Evolutionary conservation across 1,140 invertebrate species (phyloP).

Genomic region (Anadara kagoshimensis): DNA sequence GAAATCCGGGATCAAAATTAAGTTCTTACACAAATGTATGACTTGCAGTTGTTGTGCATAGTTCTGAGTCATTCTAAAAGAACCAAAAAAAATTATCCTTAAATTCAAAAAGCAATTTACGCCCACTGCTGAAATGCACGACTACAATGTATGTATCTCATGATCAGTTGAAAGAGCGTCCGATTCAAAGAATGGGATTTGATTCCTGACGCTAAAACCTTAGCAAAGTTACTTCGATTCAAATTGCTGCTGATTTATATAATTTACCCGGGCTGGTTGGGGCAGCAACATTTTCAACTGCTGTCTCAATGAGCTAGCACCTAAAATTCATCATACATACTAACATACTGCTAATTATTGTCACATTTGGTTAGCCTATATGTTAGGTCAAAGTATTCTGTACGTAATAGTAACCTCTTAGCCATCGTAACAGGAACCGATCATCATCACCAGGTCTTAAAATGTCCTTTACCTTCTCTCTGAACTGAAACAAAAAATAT

Average conservation of each 20-base stretch:
- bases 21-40: not conserved
- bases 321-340: not conserved
- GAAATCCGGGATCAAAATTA: not conserved
- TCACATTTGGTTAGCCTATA: not conserved
- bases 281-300: not conserved
- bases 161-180: too few relatives aligned
- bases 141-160: too few relatives aligned
- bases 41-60: not conserved
- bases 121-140: not conserved
- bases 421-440: conserved; percentile 85
- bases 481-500: conserved; percentile 58
- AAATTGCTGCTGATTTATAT: too few relatives aligned
- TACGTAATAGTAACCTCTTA: conserved; percentile 80
- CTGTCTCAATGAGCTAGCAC: too few relatives aligned
- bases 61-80: not conserved
- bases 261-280: not conserved
- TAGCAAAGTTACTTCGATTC: too few relatives aligned
- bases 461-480: conserved; percentile 57
- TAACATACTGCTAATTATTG: not conserved
- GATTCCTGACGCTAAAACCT: too few relatives aligned
- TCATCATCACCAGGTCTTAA: conserved; percentile 77
- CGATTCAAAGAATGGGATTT: too few relatives aligned
- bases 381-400: not conserved
- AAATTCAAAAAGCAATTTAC: not conserved
- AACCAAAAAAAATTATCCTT: not conserved